A percentile compares a stretch with the other conserved stretches of the same genome.
These are phyloP conservation scores for Climacteris rufus DNA, from an alignment of 2,113 vertebrate species.

Conservation along the genomic window DNA sequence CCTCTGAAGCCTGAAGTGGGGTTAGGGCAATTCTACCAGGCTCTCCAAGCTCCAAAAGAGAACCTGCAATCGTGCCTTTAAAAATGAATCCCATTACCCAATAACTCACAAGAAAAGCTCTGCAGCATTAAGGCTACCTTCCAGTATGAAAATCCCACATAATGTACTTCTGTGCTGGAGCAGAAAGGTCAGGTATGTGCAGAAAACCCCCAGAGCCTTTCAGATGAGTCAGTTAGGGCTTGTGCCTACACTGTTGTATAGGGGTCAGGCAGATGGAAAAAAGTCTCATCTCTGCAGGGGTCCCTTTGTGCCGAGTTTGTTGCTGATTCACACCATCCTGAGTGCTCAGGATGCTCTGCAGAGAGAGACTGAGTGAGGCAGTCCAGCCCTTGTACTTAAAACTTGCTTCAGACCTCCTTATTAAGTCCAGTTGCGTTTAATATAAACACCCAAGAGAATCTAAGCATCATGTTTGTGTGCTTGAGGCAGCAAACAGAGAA, in stretches of 20 bases:
- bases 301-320: not conserved
- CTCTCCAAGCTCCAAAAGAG: not conserved
- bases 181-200: not conserved
- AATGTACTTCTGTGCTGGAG: not conserved
- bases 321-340: not conserved
- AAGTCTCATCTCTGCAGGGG: not conserved
- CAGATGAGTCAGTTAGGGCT: not conserved
- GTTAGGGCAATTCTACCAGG: not conserved
- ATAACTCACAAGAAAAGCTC: not conserved
- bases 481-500: not conserved
- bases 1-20: not conserved
- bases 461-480: not conserved
- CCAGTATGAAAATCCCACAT: not conserved
- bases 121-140: not conserved
- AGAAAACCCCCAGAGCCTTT: not conserved
- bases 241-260: not conserved
- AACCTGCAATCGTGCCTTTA: not conserved
- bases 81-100: not conserved
- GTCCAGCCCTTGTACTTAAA: not conserved
- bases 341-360: not conserved
- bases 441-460: not conserved
- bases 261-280: not conserved
- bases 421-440: not conserved
- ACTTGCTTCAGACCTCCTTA: not conserved
- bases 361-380: fast-evolving